These are phyloP conservation scores for Ichneumoninae sp. DNA, from an alignment of 2,888 invertebrate species.

Conservation along the genomic window DNA sequence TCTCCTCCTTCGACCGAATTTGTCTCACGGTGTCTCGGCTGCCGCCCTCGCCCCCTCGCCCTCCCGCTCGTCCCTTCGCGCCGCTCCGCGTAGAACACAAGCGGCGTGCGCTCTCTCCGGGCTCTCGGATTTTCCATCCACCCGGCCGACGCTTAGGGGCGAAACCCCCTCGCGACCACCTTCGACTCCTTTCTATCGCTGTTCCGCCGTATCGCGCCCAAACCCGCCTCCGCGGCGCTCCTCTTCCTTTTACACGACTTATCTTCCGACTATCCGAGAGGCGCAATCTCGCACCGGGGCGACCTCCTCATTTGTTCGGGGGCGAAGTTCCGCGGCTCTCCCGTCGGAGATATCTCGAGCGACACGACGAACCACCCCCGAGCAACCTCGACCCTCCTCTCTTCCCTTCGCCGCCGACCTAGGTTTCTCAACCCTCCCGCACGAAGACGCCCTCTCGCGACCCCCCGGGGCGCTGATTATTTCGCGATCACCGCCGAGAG, in stretches of 20 bases:
- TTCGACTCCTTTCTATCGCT: conserved; percentile 64
- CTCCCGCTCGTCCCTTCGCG: not conserved
- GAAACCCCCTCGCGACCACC: conserved; percentile 10
- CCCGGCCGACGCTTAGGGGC: conserved; percentile 20
- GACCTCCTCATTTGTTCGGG: conserved; percentile 65
- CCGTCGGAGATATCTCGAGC: conserved; percentile 58
- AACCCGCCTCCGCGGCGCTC: conserved; percentile 38
- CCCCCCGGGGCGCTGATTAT: conserved; percentile 70
- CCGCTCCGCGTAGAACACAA: not conserved
- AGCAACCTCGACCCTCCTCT: conserved; percentile 19
- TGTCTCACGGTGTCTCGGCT: conserved; percentile 68
- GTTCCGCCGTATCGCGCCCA: conserved; percentile 58
- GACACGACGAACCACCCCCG: conserved; percentile 39
- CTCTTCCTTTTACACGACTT: conserved; percentile 72
- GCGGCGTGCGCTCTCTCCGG: conserved; percentile 3
- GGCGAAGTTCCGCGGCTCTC: conserved; percentile 30
- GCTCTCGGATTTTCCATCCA: conserved; percentile 43
- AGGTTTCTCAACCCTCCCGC: not conserved
- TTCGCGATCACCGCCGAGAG: conserved; percentile 66
- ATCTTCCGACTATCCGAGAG: conserved; percentile 75
- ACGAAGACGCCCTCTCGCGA: conserved; percentile 2
- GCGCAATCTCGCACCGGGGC: conserved; percentile 64
- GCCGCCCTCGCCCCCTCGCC: conserved; percentile 27
- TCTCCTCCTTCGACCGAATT: conserved; percentile 59
- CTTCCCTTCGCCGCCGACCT: conserved; percentile 34